Percentiles rank a stretch among this genome's conserved stretches.
phyloP scores from a whole-genome alignment of 2,797 vertebrate genomes.

The Gobio occitaniae region DNA sequence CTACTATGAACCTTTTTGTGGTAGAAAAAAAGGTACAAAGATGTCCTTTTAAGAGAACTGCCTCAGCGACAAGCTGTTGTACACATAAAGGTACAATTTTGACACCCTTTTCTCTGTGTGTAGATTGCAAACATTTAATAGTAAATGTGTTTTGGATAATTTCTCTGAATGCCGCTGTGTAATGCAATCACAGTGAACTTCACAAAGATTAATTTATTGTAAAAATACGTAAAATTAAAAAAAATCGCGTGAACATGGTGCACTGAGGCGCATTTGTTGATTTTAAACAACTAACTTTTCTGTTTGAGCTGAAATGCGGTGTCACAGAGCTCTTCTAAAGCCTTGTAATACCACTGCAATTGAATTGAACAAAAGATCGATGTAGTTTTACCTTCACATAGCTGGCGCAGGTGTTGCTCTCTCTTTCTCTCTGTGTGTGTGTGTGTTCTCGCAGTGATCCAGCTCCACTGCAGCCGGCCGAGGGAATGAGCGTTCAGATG shows the following conservation, averaged over 20 bases:
- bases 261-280: background rate
- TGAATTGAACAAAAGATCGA: background rate
- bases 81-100: too few species aligned
- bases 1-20: too few species aligned
- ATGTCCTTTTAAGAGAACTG: too few species aligned
- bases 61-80: too few species aligned
- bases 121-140: background rate
- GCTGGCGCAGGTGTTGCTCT: slow-evolving; percentile 73
- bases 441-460: slow-evolving; percentile 50
- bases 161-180: too few species aligned
- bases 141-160: background rate
- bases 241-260: too few species aligned
- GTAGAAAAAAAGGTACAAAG: too few species aligned
- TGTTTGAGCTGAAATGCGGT: background rate
- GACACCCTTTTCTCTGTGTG: too few species aligned
- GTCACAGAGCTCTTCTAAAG: background rate
- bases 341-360: background rate
- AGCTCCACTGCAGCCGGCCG: background rate
- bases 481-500: background rate
- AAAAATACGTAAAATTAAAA: background rate
- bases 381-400: slow-evolving; percentile 81
- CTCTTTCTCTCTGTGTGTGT: slow-evolving; percentile 2
- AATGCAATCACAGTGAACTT: background rate
- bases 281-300: background rate
- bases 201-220: too few species aligned